These are phyloP conservation scores for Mohoua ochrocephala DNA, from an alignment of 2,113 vertebrate genomes.

Conservation along the genomic window DNA sequence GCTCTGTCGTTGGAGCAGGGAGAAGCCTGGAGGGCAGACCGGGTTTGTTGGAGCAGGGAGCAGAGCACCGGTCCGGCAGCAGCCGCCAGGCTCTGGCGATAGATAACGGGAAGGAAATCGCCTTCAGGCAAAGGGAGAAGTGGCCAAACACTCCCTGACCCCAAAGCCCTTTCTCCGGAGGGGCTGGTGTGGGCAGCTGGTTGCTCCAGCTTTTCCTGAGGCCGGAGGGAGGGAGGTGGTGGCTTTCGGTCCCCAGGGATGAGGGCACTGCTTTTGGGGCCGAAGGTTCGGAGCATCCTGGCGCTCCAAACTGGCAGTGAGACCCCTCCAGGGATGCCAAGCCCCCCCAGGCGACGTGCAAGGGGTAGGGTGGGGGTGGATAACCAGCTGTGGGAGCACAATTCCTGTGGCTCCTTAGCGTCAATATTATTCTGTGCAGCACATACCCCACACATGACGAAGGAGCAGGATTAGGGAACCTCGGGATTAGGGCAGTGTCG, in stretches of 20 bases:
- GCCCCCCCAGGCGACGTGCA: fast-evolving
- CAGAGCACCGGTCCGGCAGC: fast-evolving
- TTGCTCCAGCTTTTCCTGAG: not conserved
- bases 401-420: not conserved
- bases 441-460: fast-evolving
- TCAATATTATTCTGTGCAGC: not conserved
- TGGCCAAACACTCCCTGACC: not conserved
- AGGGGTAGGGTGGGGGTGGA: fast-evolving
- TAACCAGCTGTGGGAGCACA: fast-evolving
- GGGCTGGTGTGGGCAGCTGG: not conserved
- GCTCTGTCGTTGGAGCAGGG: not conserved
- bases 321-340: not conserved
- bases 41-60: not conserved
- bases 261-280: not conserved
- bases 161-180: not conserved
- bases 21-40: not conserved
- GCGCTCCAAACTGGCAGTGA: fast-evolving
- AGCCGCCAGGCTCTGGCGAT: fast-evolving
- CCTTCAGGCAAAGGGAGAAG: not conserved
- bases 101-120: fast-evolving
- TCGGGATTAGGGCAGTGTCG: not conserved
- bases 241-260: not conserved
- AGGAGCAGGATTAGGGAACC: not conserved
- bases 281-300: fast-evolving
- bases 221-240: fast-evolving